Evolutionary conservation across 2,888 invertebrate species (phyloP), one percentile per base, ranked within the genome.

Genomic region (Axea sp.): DNA sequence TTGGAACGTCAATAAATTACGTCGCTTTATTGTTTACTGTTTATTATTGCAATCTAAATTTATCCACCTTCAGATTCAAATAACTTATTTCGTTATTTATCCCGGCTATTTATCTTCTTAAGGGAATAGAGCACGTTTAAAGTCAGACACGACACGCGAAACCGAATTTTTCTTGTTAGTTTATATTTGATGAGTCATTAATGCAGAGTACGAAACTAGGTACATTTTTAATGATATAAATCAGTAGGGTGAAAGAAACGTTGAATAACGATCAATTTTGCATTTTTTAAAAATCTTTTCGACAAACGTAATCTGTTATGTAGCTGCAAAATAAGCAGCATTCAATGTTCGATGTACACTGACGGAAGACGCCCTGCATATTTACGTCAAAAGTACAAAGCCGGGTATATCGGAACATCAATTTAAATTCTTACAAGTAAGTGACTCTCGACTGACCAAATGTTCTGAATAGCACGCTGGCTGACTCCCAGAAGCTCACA

Each of bases 381-480:
- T 51, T 68, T 60, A 43, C 39, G 69, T 60, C 30, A 47, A 60
- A 60, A 60, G 41, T 55, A 55, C 55, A 57, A 71, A 64, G 26
- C 35, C 24, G 19, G 12, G n/a, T 55, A 55, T 45, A 57, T 60
- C 47, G 31, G 39, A 35, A 15, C 53, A 53, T 73, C 72, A 65
- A 73, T 73, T 65, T 59, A 65, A 65, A 73, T 73, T 73, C 72
- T 65, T 73, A 73, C 65, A 45, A 65, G 65, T 65, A 67, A 59
- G 65, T 65, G 73, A 59, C 64, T 67, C 60, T 65, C 67, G 60
- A 60, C 65, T 72, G 65, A 72, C 72, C 72, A 59, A 72, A 65
- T 45, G 72, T 59, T 65, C 72, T 72, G 65, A 72, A 72, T 72
- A 65, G 64, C 37, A 24, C 72, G 47, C 62, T 71, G 71, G 71